phyloP scores from a whole-genome alignment of 2,113 vertebrate species.

The Cyprinus carpio region DNA sequence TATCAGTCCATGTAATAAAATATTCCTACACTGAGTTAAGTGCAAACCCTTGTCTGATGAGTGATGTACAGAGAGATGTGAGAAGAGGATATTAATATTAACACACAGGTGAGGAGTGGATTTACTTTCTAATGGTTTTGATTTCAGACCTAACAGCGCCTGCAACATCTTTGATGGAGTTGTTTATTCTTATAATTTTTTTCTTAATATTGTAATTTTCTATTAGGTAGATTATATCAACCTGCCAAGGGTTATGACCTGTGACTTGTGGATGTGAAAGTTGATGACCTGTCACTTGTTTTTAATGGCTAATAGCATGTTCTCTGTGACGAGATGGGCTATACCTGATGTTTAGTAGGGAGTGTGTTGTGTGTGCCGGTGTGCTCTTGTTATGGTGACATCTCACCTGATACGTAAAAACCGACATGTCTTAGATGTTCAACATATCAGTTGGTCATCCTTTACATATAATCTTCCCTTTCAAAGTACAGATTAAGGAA shows the following conservation, averaged over 20 bases:
- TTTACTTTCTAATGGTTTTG: slow-evolving; percentile 50
- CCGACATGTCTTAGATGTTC: slow-evolving; percentile 46
- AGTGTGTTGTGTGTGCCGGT: neutral
- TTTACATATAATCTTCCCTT: slow-evolving; percentile 77
- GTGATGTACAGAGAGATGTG: slow-evolving; percentile 71
- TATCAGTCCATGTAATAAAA: slow-evolving; percentile 78
- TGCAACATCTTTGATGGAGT: slow-evolving; percentile 64
- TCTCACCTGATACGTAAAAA: neutral
- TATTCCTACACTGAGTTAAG: slow-evolving; percentile 78
- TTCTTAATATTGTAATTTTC: slow-evolving; percentile 63
- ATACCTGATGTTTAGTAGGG: slow-evolving; percentile 51
- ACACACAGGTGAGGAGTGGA: slow-evolving; percentile 64
- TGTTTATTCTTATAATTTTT: slow-evolving; percentile 72
- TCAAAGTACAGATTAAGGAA: slow-evolving; percentile 70
- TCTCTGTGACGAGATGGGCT: slow-evolving; percentile 56
- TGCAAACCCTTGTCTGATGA: slow-evolving; percentile 76
- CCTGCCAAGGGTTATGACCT: slow-evolving; percentile 20
- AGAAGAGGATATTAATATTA: slow-evolving; percentile 75
- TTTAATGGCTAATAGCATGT: slow-evolving; percentile 55
- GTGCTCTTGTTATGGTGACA: neutral
- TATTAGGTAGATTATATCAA: slow-evolving; percentile 65
- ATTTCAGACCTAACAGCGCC: slow-evolving; percentile 5
- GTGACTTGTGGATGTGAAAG: slow-evolving; percentile 26
- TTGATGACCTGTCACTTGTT: slow-evolving; percentile 61
- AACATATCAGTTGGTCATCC: slow-evolving; percentile 63